Evolutionary conservation across 1,140 invertebrate genomes (phyloP).

Genomic region (Mya arenaria): DNA sequence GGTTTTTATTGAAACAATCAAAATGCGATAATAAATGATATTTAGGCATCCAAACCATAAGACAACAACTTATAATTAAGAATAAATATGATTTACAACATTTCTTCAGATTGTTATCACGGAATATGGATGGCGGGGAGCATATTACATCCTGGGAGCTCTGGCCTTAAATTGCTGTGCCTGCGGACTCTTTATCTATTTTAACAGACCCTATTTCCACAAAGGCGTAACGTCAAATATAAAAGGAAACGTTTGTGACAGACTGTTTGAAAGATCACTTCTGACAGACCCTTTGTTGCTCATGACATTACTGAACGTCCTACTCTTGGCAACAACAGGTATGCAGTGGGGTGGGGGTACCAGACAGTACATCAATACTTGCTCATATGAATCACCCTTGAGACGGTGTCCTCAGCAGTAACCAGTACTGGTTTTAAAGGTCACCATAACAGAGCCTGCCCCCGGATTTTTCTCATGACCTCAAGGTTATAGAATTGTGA

Average conservation of each 20-base stretch:
- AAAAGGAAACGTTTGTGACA: constrained; percentile 25
- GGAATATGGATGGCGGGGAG: constrained; percentile 21
- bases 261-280: constrained; percentile 17
- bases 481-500: not conserved
- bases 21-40: too few species aligned
- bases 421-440: not conserved
- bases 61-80: too few species aligned
- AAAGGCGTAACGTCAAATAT: constrained; percentile 8
- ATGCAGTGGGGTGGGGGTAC: not conserved
- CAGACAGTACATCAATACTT: not conserved
- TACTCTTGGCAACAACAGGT: constrained; percentile 32
- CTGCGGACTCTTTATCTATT: constrained; percentile 27
- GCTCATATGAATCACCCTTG: too few species aligned
- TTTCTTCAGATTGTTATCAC: constrained; percentile 25
- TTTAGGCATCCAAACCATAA: too few species aligned
- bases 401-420: too few species aligned
- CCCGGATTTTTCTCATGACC: not conserved
- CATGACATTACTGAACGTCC: constrained; percentile 31
- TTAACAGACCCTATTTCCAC: constrained; percentile 6
- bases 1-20: too few species aligned
- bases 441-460: not conserved
- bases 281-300: constrained; percentile 27
- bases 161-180: constrained; percentile 21
- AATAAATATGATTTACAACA: too few species aligned
- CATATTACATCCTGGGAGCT: constrained; percentile 2